phyloP scores from a whole-genome alignment of 2,888 invertebrate species.

The Mythimna pallens region DNA sequence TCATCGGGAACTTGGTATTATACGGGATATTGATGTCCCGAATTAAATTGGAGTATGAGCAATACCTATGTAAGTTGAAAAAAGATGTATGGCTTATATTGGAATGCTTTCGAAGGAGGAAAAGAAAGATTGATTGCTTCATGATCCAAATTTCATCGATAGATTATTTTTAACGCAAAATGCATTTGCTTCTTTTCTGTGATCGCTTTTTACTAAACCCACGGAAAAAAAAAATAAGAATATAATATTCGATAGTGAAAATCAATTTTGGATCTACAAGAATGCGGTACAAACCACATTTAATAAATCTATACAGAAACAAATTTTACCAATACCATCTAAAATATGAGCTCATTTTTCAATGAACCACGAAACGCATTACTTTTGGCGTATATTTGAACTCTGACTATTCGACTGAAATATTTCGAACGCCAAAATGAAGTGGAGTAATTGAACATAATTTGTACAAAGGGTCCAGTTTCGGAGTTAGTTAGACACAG shows the following conservation, averaged over 20 bases:
- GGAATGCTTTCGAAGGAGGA: slow-evolving; percentile 47
- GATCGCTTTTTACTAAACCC: neutral
- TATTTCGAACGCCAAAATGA: slow-evolving; percentile 43
- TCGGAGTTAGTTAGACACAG: slow-evolving; percentile 28
- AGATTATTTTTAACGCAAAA: slow-evolving; percentile 9
- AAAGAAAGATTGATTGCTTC: slow-evolving; percentile 52
- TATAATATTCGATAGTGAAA: neutral
- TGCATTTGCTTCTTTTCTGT: neutral
- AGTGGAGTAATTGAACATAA: slow-evolving; percentile 57
- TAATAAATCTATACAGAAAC: neutral
- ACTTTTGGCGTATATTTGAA: slow-evolving; percentile 19
- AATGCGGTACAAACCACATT: neutral
- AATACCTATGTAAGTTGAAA: slow-evolving; percentile 6
- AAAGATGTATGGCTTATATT: slow-evolving; percentile 22
- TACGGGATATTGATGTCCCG: slow-evolving; percentile 30
- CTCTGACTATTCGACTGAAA: slow-evolving; percentile 32
- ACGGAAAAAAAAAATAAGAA: neutral
- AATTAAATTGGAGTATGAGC: slow-evolving; percentile 22
- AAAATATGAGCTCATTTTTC: slow-evolving; percentile 19
- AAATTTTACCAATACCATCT: neutral
- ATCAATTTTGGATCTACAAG: neutral
- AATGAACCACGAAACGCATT: slow-evolving; percentile 19
- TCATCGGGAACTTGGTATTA: slow-evolving; percentile 35
- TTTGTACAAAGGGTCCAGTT: slow-evolving; percentile 55
- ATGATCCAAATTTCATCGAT: slow-evolving; percentile 16